A percentile compares a stretch with the other conserved stretches of the same genome.
These are phyloP conservation scores for Saxidomus purpurata DNA, from an alignment of 1,140 invertebrate genomes.

Conservation along the genomic window DNA sequence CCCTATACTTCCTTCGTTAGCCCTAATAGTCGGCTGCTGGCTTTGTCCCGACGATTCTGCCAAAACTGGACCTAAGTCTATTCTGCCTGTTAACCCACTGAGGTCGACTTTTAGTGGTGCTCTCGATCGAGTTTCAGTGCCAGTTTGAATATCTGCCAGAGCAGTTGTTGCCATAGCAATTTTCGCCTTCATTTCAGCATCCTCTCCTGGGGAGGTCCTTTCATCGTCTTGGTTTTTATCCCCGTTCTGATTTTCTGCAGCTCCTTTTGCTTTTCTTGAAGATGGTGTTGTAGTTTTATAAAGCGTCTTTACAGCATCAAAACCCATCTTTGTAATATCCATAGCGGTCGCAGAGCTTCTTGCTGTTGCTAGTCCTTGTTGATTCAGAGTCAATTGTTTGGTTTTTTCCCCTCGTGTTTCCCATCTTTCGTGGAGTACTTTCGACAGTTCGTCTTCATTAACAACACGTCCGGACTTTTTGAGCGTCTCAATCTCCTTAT, in stretches of 20 bases:
- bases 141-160: background rate
- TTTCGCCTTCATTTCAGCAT: background rate
- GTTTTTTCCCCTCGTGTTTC: background rate
- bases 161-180: background rate
- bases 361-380: background rate
- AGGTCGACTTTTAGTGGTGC: background rate
- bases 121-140: background rate
- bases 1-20: background rate
- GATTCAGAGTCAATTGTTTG: background rate
- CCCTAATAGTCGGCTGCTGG: background rate
- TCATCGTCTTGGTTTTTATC: background rate
- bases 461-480: background rate
- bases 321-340: background rate
- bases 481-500: background rate
- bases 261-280: background rate
- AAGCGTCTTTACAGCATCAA: background rate
- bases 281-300: background rate
- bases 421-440: background rate
- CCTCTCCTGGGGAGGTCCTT: background rate
- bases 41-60: background rate
- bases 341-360: background rate
- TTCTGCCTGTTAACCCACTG: background rate
- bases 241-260: background rate
- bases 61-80: background rate
- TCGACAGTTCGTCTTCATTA: background rate